These are phyloP conservation scores for Diuraphis noxia DNA, from an alignment of 1,140 invertebrate genomes.

Conservation along the genomic window DNA sequence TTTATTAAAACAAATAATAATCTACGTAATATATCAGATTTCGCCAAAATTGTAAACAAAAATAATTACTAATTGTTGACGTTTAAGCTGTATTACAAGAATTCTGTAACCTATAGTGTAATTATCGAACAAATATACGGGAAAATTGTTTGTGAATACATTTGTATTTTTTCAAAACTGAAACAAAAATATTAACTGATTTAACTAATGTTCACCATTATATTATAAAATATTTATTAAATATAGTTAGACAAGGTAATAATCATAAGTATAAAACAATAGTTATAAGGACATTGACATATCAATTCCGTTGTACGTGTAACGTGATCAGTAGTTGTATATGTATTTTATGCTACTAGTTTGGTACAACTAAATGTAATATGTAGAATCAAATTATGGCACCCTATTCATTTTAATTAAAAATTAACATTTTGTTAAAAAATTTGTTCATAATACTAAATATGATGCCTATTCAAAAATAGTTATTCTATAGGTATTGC, in stretches of 20 bases:
- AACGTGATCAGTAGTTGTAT: neutral
- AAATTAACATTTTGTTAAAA: neutral
- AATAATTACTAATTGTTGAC: neutral
- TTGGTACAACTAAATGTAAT: neutral
- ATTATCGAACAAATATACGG: neutral
- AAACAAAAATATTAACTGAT: neutral
- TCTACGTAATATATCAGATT: neutral
- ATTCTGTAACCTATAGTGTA: neutral
- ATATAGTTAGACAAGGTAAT: neutral
- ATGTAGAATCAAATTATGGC: neutral
- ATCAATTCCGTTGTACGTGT: neutral
- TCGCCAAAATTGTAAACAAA: neutral
- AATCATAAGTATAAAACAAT: neutral
- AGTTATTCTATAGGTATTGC: too few species aligned
- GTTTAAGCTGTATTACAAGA: neutral
- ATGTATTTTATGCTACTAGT: neutral
- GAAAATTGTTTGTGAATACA: neutral
- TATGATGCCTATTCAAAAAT: too few species aligned
- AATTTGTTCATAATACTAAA: neutral
- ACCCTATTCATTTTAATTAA: neutral
- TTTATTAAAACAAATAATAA: neutral
- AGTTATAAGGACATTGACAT: neutral
- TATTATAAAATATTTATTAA: neutral
- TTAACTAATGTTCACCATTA: neutral
- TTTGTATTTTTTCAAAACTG: neutral